A percentile compares a stretch with the other conserved stretches of the same genome.
Evolutionary conservation across 2,797 vertebrate genomes (phyloP).

Genomic region (Sciurus vulgaris): DNA sequence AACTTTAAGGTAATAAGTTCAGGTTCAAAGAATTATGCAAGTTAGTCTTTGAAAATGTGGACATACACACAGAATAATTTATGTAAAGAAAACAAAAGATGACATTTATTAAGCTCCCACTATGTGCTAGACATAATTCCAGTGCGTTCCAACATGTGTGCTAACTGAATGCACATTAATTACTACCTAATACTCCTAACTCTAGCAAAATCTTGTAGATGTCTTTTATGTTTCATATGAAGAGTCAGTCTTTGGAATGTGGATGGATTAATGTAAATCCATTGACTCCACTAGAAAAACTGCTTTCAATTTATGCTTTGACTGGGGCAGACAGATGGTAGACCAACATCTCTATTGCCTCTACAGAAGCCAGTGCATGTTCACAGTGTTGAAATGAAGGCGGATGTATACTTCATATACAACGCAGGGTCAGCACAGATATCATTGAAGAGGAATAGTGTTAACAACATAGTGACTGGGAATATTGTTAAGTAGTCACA

Average conservation of each 20-base stretch:
- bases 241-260: conserved; percentile 41
- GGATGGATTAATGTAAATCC: background rate
- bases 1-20: background rate
- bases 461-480: conserved; percentile 75
- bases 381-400: conserved; percentile 57
- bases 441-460: conserved; percentile 55
- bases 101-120: background rate
- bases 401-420: conserved; percentile 35
- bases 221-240: conserved; percentile 32
- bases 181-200: background rate
- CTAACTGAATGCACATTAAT: background rate
- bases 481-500: conserved; percentile 75
- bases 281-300: background rate
- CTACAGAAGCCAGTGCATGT: conserved; percentile 18
- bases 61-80: background rate
- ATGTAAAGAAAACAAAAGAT: conserved; percentile 11
- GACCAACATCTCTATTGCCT: conserved; percentile 51
- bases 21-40: background rate
- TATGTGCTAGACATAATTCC: background rate
- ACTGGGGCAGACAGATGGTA: conserved; percentile 67
- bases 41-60: background rate
- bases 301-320: conserved; percentile 55
- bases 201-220: background rate
- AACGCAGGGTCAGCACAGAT: conserved; percentile 67
- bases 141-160: background rate